These are phyloP conservation scores for Hirtodrosophila alboralis DNA, from an alignment of 2,888 invertebrate species.

Conservation along the genomic window DNA sequence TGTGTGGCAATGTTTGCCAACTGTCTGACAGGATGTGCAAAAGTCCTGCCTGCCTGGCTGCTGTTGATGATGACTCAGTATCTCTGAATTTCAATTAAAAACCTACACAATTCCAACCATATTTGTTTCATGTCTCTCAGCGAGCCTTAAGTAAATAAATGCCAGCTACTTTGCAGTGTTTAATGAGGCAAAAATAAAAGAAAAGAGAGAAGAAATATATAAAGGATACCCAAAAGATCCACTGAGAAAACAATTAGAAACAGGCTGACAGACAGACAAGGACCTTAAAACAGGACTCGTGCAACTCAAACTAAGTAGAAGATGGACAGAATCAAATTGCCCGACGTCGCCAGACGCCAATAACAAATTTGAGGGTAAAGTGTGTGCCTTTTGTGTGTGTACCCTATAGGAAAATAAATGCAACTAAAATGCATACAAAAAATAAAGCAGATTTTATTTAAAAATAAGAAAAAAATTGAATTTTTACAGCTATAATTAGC, in stretches of 20 bases:
- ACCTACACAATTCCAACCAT: constrained; percentile 7
- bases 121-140: constrained; percentile 16
- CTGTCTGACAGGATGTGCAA: constrained; percentile 49
- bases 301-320: constrained; percentile 34
- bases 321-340: constrained; percentile 47
- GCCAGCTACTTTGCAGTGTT: constrained; percentile 50
- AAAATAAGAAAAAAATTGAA: no score
- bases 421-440: no score
- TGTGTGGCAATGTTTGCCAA: constrained; percentile 42
- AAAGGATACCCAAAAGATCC: constrained; percentile 31
- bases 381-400: constrained; percentile 2
- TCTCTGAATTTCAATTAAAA: constrained; percentile 38
- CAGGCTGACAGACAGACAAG: constrained; percentile 40
- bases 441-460: background rate
- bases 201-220: no score
- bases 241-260: constrained; percentile 49
- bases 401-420: constrained; percentile 12
- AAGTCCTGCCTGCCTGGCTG: constrained; percentile 5
- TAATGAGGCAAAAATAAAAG: constrained; percentile 43
- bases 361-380: constrained; percentile 42
- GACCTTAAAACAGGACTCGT: constrained; percentile 50
- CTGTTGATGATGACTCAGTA: background rate
- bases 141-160: constrained; percentile 48
- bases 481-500: no score
- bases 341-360: constrained; percentile 51